Base-by-base conservation (phyloP, 2,888 invertebrate species). In the Limnephilus marmoratus region DNA sequence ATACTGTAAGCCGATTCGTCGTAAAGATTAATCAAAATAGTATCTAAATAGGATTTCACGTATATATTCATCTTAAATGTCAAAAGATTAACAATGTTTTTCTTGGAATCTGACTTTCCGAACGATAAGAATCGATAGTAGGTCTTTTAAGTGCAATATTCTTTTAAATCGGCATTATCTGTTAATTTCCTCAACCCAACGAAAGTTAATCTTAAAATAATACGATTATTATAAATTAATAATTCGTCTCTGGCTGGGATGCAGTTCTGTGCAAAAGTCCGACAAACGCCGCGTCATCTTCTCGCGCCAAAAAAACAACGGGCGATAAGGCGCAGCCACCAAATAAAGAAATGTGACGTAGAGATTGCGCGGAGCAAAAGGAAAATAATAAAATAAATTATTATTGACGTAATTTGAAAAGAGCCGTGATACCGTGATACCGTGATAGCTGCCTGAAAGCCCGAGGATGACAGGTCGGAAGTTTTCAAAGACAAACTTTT, bases 201-300 rank as follows among this genome's bases (percentile, higher is more conserved):
- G 45, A 45, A 1, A 12, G 13, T 45, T 45, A 45, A 45, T 12
- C 41, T 41, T 41, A 45, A 45, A 12, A 45, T 45, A 45, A 45
- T 12, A 45, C 12, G 12, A 45, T 11, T 13, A 45, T 68, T 18
- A 24, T 7, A 15, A 3, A 3, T 18, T 24, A 15, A 15, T 18
- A 68, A 4, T 68, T 15, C 53, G 53, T 5, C 53, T 68, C 53
- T 68, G 53, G 53, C 53, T 3, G 53, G 15, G 53, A 68, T 68
- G 53, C 53, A 68, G 53, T 68, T 68, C 24, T 68, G 53, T 24
- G 53, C 53, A 68, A 68, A 68, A 68, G 53, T 24, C 53, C 24
- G 53, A 24, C 53, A 68, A 68, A 68, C 82, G 83, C 83, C 83
- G 83, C 83, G 83, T 83, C 83, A 83, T 83, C 83, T 18, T 83